Base-by-base conservation (phyloP, 23 tunicate genomes). In the Styela clava region DNA sequence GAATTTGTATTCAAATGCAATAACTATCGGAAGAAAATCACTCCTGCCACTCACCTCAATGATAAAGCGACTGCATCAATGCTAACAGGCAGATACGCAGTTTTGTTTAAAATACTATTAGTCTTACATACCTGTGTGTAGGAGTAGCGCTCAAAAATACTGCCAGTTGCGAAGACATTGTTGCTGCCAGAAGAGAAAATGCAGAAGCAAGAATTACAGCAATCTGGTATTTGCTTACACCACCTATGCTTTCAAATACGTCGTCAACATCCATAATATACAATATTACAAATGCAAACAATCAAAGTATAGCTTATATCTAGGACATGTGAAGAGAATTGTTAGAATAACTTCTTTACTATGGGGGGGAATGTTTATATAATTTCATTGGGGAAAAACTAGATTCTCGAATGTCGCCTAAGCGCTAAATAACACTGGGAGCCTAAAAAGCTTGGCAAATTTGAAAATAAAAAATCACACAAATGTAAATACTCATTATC, bases 141-240 rank as follows among this genome's bases (percentile, higher is more conserved):
- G 92, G 92, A 30, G 78, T 70, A 24, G 81, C 92, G 79, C 84
- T 83, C 30, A 88, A 31, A 83, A 79, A 88, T 12, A 88, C 74
- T 24, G 92, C 83, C 2, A 87, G 31, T 32, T 88, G 83, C 16
- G 86, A 65, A 44, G 56, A 44, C 56, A 44, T 7, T 44, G 56
- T 44, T 7, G 56, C 56, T 5, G 56, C 56, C 7, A 44, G 12
- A 7, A 44, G 12, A 44, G 56, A 44, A 5, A 44, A 44, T 5
- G 56, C 56, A 5, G 56, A 44, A 44, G 56, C 56, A 5, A 44
- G 12, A 7, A 44, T 44, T 7, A 44, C 56, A 44, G 56, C 56
- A 44, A 44, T 12, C 12, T 44, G 56, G 12, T 44, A 44, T 44
- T 12, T 44, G 56, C 56, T 44, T 44, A 44, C 9, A 5, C 56